Evolutionary conservation across 2,113 vertebrate species (phyloP).

Genomic region (Vombatus ursinus): DNA sequence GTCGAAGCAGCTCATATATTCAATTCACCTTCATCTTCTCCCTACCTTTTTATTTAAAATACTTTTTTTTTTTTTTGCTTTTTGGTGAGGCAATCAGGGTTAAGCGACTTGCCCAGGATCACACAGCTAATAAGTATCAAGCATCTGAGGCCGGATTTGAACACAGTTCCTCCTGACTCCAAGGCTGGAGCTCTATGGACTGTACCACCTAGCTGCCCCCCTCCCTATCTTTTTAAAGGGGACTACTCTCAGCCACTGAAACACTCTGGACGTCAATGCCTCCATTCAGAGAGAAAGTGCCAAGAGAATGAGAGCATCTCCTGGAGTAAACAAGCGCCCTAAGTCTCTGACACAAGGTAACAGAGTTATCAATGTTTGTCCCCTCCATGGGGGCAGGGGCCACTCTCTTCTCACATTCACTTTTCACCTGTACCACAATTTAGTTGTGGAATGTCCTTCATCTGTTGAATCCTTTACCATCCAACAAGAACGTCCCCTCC

Average conservation of each 20-base stretch:
- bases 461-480: not conserved
- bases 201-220: too few relatives aligned
- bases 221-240: too few relatives aligned
- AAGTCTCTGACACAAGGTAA: not conserved
- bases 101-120: too few relatives aligned
- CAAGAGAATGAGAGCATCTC: not conserved
- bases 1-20: not conserved
- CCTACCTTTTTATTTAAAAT: not conserved
- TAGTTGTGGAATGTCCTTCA: not conserved
- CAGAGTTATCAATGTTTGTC: not conserved
- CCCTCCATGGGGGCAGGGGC: too few relatives aligned
- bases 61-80: too few relatives aligned
- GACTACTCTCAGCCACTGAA: not conserved
- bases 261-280: not conserved
- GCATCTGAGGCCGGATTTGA: too few relatives aligned
- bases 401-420: not conserved
- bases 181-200: too few relatives aligned
- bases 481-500: not conserved
- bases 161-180: too few relatives aligned
- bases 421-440: not conserved
- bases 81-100: too few relatives aligned
- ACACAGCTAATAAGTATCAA: too few relatives aligned
- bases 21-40: not conserved
- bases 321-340: not conserved
- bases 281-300: not conserved